Evolutionary conservation across 2,797 vertebrate species (phyloP), one percentile per base, ranked within the genome.

Genomic region (Nasua narica): DNA sequence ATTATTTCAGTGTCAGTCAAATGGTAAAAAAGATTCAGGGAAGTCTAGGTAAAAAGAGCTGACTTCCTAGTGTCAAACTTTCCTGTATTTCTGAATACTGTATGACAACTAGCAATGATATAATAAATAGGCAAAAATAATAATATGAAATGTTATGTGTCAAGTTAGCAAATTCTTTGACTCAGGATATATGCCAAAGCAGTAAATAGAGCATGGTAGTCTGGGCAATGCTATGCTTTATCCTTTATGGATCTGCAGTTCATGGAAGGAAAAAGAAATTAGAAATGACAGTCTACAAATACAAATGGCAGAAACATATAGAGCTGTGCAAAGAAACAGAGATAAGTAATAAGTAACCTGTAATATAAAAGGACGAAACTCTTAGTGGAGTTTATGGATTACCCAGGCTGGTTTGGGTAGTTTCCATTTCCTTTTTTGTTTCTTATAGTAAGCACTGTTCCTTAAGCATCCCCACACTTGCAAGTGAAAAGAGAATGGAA

Each of bases 1-100:
- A 83, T 96, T 92, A 87, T 88, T 96, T 95, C 84, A 88, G 7
- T 93, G 43, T 93, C 43, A 86, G 29, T 96, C 88, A 90, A 82
- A 54, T 43, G n/a, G 3, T 89, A 25, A 35, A 84, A 52, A 72
- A 29, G 48, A 76, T 89, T 89, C 81, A 60, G 74, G 69, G 60
- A 37, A n/a, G n/a, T 65, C 74, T 93, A 92, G 37, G 43, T 86
- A 48, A 85, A 95, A 97, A 79, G 9, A 89, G 21, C 25, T 77
- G 18, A 67, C 15, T 78, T 94, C 48, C 74, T 70, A 86, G 52
- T 88, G 62, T 85, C 82, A 25, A 92, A 87, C 7, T 79, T 96
- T 97, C 29, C 78, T 97, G 14, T 62, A n/a, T 92, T 90, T 48
- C 48, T 92, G 37, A 83, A 15, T 60, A 52, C 50, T 76, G 1